These are phyloP conservation scores for Drosophila bipectinata DNA, from an alignment of 1,140 invertebrate genomes.

Conservation along the genomic window DNA sequence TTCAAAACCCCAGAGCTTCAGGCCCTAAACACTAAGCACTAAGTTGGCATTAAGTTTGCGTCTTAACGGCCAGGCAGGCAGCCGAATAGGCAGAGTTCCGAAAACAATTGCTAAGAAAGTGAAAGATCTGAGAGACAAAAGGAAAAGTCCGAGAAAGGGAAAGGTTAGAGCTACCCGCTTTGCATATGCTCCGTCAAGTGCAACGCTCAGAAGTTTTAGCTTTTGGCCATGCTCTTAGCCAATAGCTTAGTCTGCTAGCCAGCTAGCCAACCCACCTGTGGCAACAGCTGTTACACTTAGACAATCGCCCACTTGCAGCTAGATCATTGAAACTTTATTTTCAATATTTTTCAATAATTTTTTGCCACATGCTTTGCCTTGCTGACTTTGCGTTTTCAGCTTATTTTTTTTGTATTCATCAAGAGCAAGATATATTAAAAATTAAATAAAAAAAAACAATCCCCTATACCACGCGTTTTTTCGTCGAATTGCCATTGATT, in stretches of 20 bases:
- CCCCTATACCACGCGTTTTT: constrained; percentile 64
- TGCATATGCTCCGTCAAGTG: constrained; percentile 55
- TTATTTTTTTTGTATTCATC: constrained; percentile 25
- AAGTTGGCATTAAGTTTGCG: constrained; percentile 44
- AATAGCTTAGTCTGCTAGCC: neutral
- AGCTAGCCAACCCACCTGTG: constrained; percentile 6
- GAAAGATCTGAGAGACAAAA: constrained; percentile 56
- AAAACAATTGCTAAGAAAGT: constrained; percentile 76
- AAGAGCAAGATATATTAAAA: constrained; percentile 20
- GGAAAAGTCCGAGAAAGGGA: constrained; percentile 58
- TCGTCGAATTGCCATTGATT: constrained; percentile 56
- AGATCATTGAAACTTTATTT: constrained; percentile 61
- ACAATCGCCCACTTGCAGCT: constrained; percentile 42
- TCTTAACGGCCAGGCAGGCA: constrained; percentile 58
- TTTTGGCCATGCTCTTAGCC: neutral
- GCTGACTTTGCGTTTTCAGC: constrained; percentile 63
- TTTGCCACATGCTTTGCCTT: constrained; percentile 46
- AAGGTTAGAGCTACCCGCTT: constrained; percentile 45
- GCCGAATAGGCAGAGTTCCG: constrained; percentile 29
- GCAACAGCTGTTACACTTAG: constrained; percentile 60
- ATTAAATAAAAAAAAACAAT: constrained; percentile 22
- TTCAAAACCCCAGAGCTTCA: constrained; percentile 35
- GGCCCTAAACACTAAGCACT: constrained; percentile 2
- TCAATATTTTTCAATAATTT: constrained; percentile 64
- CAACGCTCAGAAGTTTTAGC: constrained; percentile 36